Conservation (phyloP, 2,888 invertebrate genomes). For the Helicoverpa assulta region DNA sequence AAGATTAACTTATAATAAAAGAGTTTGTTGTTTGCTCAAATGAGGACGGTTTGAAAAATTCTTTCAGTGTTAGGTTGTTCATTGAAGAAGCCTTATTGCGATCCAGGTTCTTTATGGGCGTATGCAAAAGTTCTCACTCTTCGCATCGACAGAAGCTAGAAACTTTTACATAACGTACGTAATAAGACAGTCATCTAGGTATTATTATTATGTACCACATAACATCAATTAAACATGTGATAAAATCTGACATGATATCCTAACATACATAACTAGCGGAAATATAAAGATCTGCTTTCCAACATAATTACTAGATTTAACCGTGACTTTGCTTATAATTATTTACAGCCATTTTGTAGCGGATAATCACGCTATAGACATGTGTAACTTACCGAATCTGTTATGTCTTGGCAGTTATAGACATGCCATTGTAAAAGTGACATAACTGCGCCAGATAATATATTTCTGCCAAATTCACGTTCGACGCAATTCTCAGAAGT, state of each 20-base stretch:
- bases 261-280: slow-evolving; percentile 4
- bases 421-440: not conserved
- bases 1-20: no score
- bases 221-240: slow-evolving; percentile 6
- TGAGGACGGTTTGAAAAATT: no score
- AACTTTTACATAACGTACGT: no score
- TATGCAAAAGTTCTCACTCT: no score
- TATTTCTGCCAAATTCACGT: no score
- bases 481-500: no score
- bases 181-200: no score
- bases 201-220: not conserved
- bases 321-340: not conserved
- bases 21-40: no score
- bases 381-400: not conserved
- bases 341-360: not conserved
- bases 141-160: no score
- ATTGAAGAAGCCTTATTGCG: no score
- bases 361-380: not conserved
- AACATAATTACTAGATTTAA: not conserved
- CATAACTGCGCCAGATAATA: not conserved
- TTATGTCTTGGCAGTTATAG: not conserved
- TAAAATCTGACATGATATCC: slow-evolving; percentile 6
- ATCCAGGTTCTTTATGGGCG: no score
- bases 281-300: not conserved
- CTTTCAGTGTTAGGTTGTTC: no score